Conservation (phyloP, 2,113 vertebrate genomes). For the Ochotona princeps region DNA sequence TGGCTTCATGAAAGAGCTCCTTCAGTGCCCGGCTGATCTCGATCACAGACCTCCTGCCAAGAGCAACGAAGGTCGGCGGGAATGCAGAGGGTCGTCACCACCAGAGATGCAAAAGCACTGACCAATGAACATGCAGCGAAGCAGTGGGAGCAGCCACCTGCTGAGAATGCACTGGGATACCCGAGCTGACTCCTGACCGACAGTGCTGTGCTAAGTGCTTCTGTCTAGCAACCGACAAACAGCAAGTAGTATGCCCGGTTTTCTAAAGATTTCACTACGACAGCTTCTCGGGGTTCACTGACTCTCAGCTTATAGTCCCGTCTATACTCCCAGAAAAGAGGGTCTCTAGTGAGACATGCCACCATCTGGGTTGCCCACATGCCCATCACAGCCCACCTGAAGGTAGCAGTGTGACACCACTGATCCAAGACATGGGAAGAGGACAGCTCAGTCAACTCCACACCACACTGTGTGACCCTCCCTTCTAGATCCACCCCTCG, state of each 20-base stretch:
- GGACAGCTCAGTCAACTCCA: too few relatives aligned
- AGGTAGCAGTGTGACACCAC: not conserved
- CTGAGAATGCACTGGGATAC: not conserved
- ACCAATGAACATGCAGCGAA: not conserved
- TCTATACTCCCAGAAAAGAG: not conserved
- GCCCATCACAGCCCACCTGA: not conserved
- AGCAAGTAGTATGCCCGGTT: not conserved
- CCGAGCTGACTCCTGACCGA: not conserved
- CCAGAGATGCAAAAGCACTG: accelerated
- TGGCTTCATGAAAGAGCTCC: constrained; percentile 97
- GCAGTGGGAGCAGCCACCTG: not conserved
- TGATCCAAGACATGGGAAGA: not conserved
- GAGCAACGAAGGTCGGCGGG: constrained; percentile 30
- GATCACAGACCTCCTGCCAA: constrained; percentile 94
- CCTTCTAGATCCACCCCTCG: accelerated
- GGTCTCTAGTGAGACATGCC: accelerated
- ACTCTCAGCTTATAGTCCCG: not conserved
- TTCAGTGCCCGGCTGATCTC: constrained; percentile 97
- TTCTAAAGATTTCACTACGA: not conserved
- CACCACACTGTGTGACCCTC: not conserved
- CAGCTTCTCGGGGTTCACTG: not conserved
- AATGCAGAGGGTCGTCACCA: not conserved
- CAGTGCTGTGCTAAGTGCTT: not conserved
- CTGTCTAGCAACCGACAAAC: not conserved
- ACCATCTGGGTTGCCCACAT: accelerated